Evolutionary conservation across 1,140 invertebrate genomes (phyloP).

Genomic region (Condylostylus longicornis): DNA sequence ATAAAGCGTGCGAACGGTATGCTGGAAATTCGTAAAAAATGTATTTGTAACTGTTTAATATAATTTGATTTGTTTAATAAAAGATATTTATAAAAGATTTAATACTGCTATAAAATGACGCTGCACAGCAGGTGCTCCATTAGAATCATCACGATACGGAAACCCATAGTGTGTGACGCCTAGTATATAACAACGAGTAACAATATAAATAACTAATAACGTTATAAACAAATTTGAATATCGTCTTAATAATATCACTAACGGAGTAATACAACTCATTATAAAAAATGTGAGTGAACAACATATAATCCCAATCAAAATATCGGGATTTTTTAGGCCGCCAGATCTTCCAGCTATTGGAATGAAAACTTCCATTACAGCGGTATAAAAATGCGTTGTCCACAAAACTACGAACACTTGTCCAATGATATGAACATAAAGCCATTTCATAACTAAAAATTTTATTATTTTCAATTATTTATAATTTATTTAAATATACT

Average conservation of each 20-base stretch:
- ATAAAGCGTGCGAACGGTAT: conserved; percentile 37
- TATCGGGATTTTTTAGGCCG: conserved; percentile 39
- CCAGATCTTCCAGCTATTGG: conserved; percentile 46
- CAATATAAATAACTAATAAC: conserved; percentile 6
- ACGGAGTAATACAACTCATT: conserved; percentile 20
- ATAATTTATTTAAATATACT: too few species aligned
- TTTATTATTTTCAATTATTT: not conserved
- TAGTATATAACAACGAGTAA: conserved; percentile 16
- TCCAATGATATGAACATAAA: conserved; percentile 24
- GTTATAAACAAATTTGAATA: conserved; percentile 4
- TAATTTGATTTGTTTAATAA: not conserved
- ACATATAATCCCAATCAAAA: conserved; percentile 32
- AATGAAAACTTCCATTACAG: conserved; percentile 34
- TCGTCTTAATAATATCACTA: conserved; percentile 9
- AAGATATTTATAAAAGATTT: not conserved
- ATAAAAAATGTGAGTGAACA: conserved; percentile 26
- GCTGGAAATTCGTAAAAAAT: conserved; percentile 26
- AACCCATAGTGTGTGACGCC: conserved; percentile 34
- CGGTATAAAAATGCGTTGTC: conserved; percentile 14
- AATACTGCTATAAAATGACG: conserved; percentile 33
- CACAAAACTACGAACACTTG: conserved; percentile 16
- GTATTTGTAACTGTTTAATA: not conserved
- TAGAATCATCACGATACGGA: conserved; percentile 34
- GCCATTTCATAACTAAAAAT: conserved; percentile 28
- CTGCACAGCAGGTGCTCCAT: conserved; percentile 27